Evolutionary conservation across 1,140 invertebrate genomes (phyloP), one percentile per base, ranked within the genome.

Genomic region (Drosophila obscura): DNA sequence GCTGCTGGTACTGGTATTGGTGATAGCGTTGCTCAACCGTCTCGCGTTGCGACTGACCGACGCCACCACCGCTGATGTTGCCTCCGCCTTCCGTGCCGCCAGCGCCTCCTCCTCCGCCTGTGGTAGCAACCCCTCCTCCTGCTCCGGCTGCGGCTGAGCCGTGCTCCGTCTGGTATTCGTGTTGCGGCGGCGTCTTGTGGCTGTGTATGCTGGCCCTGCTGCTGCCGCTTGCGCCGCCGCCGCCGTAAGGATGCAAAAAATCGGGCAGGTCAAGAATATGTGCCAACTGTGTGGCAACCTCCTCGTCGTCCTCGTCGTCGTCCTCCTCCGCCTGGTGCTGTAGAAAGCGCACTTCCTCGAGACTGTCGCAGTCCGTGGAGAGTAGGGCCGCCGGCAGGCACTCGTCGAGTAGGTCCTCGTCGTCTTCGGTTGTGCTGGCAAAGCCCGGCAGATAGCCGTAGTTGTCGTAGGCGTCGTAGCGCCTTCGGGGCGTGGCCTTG

Each of bases 111-210:
- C 85, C 8, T 90, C 79, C 60, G 79, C 51, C 24, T 92, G n/a
- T 41, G 93, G 91, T 11, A 5, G 31, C n/a, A 73, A 46, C 53
- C 64, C 62, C 49, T 73, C 79, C 9, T 90, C 79, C 52, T 79
- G 60, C 49, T 46, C 93, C 77, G 52, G 65, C 71, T 73, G 82
- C 83, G 73, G 76, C 55, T 52, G 45, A 61, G 73, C 81, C 83
- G 83, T 80, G 84, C 80, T 87, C 81, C 81, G 82, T 81, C 68
- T 85, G 82, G 44, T 79, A 85, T 80, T 85, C 82, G 74, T 85
- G 74, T 90, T 88, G 87, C 61, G 90, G 85, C 85, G 90, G 84
- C 90, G 90, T 91, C 56, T 91, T 91, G 89, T 90, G 80, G 90
- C 89, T 87, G 84, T 83, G 61, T 82, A 81, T 73, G 78, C 71